Conservation (phyloP, 37 sponge, comb jelly and placozoan species). For the Beroe forskalii region DNA sequence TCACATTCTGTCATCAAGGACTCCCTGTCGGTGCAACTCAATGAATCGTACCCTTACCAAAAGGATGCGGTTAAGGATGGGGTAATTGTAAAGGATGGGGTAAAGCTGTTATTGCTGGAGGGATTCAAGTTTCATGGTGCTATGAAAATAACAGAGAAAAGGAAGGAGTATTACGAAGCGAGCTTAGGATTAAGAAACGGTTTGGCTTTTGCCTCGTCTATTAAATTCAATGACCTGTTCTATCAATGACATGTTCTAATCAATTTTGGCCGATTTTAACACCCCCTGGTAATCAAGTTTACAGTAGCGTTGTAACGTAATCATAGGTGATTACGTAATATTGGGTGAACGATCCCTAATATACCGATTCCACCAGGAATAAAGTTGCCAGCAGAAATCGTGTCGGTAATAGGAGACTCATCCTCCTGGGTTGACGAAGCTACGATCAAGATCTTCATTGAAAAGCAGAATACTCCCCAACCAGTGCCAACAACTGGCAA, state of each 20-base stretch:
- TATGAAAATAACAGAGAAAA: background rate
- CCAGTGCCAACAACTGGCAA: no score
- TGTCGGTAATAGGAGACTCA: background rate
- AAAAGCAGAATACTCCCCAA: no score
- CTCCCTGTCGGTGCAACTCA: background rate
- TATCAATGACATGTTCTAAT: no score
- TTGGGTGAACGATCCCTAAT: no score
- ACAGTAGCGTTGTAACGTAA: no score
- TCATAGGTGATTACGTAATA: no score
- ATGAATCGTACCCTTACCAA: slow-evolving; percentile 13
- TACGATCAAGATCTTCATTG: background rate
- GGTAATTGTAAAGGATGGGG: background rate
- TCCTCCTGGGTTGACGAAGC: background rate
- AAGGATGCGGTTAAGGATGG: background rate
- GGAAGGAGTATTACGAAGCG: slow-evolving; percentile 23
- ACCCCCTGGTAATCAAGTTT: no score
- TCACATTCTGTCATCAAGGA: background rate
- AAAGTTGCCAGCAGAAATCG: slow-evolving; percentile 2
- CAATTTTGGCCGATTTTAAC: no score
- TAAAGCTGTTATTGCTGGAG: background rate
- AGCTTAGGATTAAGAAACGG: slow-evolving; percentile 30
- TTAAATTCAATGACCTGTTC: no score
- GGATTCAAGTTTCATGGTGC: slow-evolving; percentile 51
- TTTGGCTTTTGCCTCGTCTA: no score
- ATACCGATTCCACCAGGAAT: no score